phyloP scores from a whole-genome alignment of 2,113 vertebrate species.

The Laterallus jamaicensis region DNA sequence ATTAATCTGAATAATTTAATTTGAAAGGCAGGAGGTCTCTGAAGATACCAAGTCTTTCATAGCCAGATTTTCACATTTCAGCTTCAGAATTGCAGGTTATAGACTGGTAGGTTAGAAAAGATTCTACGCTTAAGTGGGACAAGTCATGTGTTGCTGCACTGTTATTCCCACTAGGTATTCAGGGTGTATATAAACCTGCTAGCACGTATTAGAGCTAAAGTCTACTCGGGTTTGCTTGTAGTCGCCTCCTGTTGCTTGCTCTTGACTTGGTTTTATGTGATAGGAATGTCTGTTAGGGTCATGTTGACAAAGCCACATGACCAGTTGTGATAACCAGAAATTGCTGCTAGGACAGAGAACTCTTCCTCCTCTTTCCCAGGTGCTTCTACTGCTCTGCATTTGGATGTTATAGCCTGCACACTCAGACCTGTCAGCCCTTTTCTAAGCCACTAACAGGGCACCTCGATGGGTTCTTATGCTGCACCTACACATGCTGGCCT shows the following conservation, averaged over 20 bases:
- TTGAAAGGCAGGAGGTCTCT: background rate
- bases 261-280: background rate
- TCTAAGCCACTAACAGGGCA: accelerated
- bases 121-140: background rate
- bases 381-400: background rate
- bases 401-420: background rate
- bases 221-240: background rate
- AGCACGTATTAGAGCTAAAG: background rate
- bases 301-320: accelerated
- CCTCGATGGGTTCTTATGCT: accelerated
- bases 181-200: accelerated
- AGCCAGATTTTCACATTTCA: background rate
- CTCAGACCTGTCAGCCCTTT: background rate
- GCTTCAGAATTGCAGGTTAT: background rate
- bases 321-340: background rate
- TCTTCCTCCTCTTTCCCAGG: background rate
- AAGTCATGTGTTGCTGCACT: background rate
- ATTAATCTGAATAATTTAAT: background rate
- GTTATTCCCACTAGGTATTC: background rate
- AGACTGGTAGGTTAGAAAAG: background rate
- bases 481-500: accelerated
- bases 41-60: background rate
- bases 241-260: background rate
- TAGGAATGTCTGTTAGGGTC: background rate
- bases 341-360: background rate